Evolutionary conservation across 1,140 invertebrate genomes (phyloP).

Genomic region (Lutraria rhynchaena): DNA sequence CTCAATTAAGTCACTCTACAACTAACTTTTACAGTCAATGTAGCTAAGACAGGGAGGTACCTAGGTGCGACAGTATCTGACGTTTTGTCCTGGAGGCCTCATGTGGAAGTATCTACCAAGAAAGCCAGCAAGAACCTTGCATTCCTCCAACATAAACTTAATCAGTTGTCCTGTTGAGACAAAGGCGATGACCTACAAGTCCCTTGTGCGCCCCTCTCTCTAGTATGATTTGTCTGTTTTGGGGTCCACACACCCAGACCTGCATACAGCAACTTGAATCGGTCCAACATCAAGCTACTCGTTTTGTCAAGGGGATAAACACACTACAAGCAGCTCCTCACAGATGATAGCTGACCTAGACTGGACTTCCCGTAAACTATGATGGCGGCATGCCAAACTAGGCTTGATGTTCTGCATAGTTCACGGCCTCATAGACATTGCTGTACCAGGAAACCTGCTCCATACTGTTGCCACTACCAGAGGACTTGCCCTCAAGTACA

Average conservation of each 20-base stretch:
- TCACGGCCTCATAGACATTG: background rate
- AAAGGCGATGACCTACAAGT: too few relatives aligned
- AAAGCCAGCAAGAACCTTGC: too few relatives aligned
- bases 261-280: slow-evolving; percentile 5
- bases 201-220: background rate
- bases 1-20: too few relatives aligned
- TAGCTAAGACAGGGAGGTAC: too few relatives aligned
- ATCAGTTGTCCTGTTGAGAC: too few relatives aligned
- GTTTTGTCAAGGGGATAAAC: slow-evolving; percentile 13
- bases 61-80: too few relatives aligned
- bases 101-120: too few relatives aligned
- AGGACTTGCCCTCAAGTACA: background rate
- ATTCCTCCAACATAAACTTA: too few relatives aligned
- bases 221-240: background rate
- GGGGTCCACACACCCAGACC: background rate
- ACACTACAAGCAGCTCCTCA: background rate
- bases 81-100: too few relatives aligned
- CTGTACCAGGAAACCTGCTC: background rate
- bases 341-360: slow-evolving; percentile 26
- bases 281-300: slow-evolving; percentile 14
- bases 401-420: slow-evolving; percentile 4
- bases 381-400: background rate
- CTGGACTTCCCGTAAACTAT: background rate
- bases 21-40: too few relatives aligned
- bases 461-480: background rate